These are phyloP conservation scores for Philopotamus ludificatus DNA, from an alignment of 1,140 invertebrate species.

Conservation along the genomic window DNA sequence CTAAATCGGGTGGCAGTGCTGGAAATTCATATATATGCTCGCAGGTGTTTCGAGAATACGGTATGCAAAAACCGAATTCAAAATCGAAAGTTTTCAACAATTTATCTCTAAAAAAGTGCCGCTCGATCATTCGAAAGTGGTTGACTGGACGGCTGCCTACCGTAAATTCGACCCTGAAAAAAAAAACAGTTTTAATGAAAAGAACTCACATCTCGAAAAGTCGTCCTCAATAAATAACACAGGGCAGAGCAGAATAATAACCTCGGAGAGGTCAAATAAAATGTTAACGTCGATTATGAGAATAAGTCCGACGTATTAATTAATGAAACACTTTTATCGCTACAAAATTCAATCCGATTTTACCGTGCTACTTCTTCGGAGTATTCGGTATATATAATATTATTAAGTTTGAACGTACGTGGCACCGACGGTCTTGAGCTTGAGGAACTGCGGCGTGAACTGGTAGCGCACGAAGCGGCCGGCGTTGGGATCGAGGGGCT, in stretches of 20 bases:
- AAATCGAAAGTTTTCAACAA: slow-evolving; percentile 99
- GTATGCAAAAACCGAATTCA: slow-evolving; percentile 99
- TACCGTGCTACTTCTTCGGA: no score
- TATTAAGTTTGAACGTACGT: slow-evolving; percentile 70
- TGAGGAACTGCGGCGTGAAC: slow-evolving; percentile 95
- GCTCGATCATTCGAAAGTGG: slow-evolving; percentile 98
- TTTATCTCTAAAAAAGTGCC: slow-evolving; percentile 93
- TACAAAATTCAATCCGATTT: no score
- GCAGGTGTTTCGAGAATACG: slow-evolving; percentile 94
- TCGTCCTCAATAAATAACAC: no score
- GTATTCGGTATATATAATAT: no score
- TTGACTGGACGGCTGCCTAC: slow-evolving; percentile 89
- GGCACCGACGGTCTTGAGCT: slow-evolving; percentile 92
- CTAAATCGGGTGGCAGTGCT: slow-evolving; percentile 76
- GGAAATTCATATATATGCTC: slow-evolving; percentile 99
- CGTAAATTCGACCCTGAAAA: slow-evolving; percentile 89
- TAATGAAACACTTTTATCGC: no score
- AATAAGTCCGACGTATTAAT: no score
- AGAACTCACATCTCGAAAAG: no score
- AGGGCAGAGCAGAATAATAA: no score
- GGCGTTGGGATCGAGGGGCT: slow-evolving; percentile 79
- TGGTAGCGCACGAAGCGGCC: slow-evolving; percentile 96
- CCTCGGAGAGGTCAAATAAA: no score
- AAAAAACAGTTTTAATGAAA: slow-evolving; percentile 7
- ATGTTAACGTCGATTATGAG: no score